phyloP scores from a whole-genome alignment of 2,888 invertebrate genomes.

The Busseola fusca region DNA sequence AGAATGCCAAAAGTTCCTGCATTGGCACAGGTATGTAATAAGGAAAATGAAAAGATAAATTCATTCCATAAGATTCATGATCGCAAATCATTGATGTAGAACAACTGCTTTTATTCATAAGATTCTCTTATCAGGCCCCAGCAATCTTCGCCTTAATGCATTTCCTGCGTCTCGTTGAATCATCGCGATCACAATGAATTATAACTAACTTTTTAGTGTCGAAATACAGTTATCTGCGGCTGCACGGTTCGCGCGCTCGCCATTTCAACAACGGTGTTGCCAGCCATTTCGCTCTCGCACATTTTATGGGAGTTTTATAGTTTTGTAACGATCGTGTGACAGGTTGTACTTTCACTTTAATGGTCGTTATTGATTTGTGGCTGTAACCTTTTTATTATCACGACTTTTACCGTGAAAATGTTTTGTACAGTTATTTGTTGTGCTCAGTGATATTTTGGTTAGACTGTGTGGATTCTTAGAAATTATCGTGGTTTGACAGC shows the following conservation, averaged over 20 bases:
- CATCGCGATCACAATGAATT: constrained; percentile 49
- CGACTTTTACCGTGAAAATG: constrained; percentile 39
- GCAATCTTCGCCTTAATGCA: constrained; percentile 47
- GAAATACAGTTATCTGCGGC: constrained; percentile 51
- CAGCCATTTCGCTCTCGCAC: constrained; percentile 55
- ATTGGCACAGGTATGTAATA: constrained; percentile 4
- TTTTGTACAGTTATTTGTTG: constrained; percentile 51
- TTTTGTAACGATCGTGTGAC: constrained; percentile 47
- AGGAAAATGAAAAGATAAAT: constrained; percentile 26
- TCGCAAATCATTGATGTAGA: constrained; percentile 16
- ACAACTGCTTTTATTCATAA: constrained; percentile 19
- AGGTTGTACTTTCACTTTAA: constrained; percentile 59
- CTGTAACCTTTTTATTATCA: constrained; percentile 51
- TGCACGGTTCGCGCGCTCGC: constrained; percentile 49
- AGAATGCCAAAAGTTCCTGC: background rate
- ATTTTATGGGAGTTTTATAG: constrained; percentile 61
- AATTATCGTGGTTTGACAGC: constrained; percentile 12
- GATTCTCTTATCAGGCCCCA: constrained; percentile 22
- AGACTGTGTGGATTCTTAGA: constrained; percentile 23
- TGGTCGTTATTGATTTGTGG: constrained; percentile 55
- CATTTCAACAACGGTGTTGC: constrained; percentile 43
- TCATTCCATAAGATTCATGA: background rate
- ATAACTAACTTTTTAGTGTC: constrained; percentile 49
- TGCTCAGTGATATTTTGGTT: constrained; percentile 40
- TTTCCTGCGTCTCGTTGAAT: constrained; percentile 53